phyloP scores from a whole-genome alignment of 2,888 invertebrate genomes.

The Diadromus collaris region DNA sequence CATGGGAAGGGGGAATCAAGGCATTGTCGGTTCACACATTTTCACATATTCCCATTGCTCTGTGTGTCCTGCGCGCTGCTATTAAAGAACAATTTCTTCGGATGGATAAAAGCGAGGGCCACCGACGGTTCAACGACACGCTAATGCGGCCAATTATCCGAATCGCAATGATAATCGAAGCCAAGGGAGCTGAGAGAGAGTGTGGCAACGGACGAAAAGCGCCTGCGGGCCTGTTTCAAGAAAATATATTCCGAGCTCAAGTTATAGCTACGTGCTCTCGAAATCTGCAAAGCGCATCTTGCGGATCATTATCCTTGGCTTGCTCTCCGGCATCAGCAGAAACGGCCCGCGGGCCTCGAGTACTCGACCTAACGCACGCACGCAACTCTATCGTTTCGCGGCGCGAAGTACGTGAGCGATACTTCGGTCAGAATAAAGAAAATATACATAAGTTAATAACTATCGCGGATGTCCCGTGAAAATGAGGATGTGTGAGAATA shows the following conservation, averaged over 20 bases:
- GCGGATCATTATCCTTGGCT: slow-evolving; percentile 23
- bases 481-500: slow-evolving; percentile 26
- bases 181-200: not conserved
- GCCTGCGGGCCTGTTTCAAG: slow-evolving; percentile 14
- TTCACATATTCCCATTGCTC: slow-evolving; percentile 16
- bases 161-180: slow-evolving; percentile 38
- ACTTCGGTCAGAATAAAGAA: slow-evolving; percentile 33
- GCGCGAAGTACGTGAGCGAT: slow-evolving; percentile 15
- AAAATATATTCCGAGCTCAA: slow-evolving; percentile 26
- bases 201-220: slow-evolving; percentile 8
- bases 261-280: slow-evolving; percentile 23
- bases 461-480: slow-evolving; percentile 17
- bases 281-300: slow-evolving; percentile 39
- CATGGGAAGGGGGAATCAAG: slow-evolving; percentile 17
- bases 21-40: slow-evolving; percentile 42
- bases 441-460: slow-evolving; percentile 27
- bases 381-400: slow-evolving; percentile 23
- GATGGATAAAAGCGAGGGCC: slow-evolving; percentile 9
- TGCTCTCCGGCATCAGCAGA: not conserved
- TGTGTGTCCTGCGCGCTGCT: not conserved
- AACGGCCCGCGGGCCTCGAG: slow-evolving; percentile 12
- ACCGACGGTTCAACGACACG: slow-evolving; percentile 47
- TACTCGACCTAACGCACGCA: slow-evolving; percentile 28
- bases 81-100: slow-evolving; percentile 38
- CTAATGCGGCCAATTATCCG: slow-evolving; percentile 44